Conservation (phyloP, 2,888 invertebrate species). For the Tetanocera ferruginea region DNA sequence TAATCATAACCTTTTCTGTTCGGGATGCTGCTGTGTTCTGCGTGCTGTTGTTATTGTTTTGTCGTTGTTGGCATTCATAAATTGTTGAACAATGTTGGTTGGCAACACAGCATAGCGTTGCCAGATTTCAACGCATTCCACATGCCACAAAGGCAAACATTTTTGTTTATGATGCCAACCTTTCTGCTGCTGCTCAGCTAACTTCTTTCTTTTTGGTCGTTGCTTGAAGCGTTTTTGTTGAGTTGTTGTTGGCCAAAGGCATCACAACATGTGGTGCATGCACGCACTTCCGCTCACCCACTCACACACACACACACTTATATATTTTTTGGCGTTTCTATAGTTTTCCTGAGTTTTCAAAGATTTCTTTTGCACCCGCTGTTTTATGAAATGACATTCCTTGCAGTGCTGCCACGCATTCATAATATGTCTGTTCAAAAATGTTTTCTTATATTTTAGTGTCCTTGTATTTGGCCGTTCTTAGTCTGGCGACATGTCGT, state of each 20-base stretch:
- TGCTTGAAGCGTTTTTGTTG: neutral
- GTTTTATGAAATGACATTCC: neutral
- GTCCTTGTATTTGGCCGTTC: neutral
- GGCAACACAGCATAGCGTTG: constrained; percentile 6
- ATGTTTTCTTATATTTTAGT: neutral
- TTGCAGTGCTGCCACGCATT: constrained; percentile 17
- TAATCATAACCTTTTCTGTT: constrained; percentile 32
- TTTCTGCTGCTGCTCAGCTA: neutral
- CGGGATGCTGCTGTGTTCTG: constrained; percentile 27
- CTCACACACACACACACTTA: neutral
- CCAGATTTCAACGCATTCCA: constrained; percentile 28
- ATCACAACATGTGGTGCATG: neutral
- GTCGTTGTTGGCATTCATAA: constrained; percentile 38
- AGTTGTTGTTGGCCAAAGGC: neutral
- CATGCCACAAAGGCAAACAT: neutral
- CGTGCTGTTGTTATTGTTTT: constrained; percentile 41
- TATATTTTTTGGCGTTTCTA: neutral
- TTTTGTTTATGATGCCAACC: neutral
- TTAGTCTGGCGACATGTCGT: neutral
- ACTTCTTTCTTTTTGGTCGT: neutral
- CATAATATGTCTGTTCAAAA: constrained; percentile 6
- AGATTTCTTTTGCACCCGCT: neutral
- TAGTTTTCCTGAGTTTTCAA: constrained; percentile 6
- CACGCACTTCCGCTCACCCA: neutral
- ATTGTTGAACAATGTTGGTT: constrained; percentile 16